phyloP scores from a whole-genome alignment of 2,113 vertebrate species.

The Talpa occidentalis region DNA sequence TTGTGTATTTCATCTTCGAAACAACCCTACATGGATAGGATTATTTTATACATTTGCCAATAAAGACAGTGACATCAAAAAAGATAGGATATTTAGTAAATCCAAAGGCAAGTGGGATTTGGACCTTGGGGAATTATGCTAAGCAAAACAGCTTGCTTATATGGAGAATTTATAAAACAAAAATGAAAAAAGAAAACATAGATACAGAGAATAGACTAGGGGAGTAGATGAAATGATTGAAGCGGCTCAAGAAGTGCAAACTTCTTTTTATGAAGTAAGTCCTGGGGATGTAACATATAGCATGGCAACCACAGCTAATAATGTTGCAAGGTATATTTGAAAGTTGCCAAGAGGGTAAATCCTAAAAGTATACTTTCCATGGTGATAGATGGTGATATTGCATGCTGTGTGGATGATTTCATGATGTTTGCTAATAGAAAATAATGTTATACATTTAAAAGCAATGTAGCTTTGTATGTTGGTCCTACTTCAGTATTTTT shows the following conservation, averaged over 20 bases:
- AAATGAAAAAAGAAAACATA: not conserved
- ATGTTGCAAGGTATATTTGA: not conserved
- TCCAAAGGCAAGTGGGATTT: not conserved
- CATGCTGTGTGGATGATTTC: not conserved
- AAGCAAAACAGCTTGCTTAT: not conserved
- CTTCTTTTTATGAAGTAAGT: not conserved
- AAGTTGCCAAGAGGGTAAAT: not conserved
- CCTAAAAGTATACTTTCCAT: not conserved
- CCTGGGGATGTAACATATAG: not conserved
- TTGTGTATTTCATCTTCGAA: not conserved
- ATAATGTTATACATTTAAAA: not conserved
- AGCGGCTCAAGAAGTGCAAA: not conserved
- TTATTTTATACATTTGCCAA: not conserved
- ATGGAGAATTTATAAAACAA: not conserved
- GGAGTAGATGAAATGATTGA: not conserved
- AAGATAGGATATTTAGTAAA: not conserved
- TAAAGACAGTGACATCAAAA: not conserved
- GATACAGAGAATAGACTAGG: not conserved
- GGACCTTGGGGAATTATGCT: not conserved
- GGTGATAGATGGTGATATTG: not conserved
- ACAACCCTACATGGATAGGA: not conserved
- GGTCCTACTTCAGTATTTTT: no score
- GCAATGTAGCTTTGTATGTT: no score
- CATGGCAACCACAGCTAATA: not conserved
- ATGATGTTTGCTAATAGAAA: not conserved